Evolutionary conservation across 2,113 vertebrate genomes (phyloP), one percentile per base, ranked within the genome.

Genomic region (Laticauda colubrina): DNA sequence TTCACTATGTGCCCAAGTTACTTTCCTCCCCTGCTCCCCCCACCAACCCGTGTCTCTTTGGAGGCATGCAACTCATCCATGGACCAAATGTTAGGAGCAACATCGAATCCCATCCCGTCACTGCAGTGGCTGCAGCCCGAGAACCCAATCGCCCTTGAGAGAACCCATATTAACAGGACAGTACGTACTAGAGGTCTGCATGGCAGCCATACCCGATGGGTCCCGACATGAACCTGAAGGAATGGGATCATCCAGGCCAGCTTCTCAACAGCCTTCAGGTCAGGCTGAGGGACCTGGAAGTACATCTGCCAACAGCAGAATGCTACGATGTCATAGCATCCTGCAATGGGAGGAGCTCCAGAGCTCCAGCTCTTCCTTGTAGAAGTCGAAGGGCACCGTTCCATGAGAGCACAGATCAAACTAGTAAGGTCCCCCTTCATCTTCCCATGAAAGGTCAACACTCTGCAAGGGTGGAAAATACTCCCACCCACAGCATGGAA

Each of bases 241-340:
- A 85, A 93, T 90, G 88, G 69, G 88, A 57, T 90, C 89, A 87
- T 93, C 92, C 92, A 93, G 92, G 88, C 92, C 92, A 93, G 88
- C 92, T 93, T 90, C 92, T 64, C 92, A 90, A 90, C 92, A 93
- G 92, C 92, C 92, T 93, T 93, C 92, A 93, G 92, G 92, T 93
- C 92, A 93, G 92, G 89, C 92, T 93, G 81, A 90, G 54, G 56
- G 92, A 93, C 92, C 92, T 93, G 92, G 92, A 93, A 93, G 92
- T 86, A 90, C 89, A 93, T 93, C 92, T 93, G 92, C 92, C 92
- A 90, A 93, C 92, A 93, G 92, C 92, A 90, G 89, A 93, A 85
- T 64, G 92, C 92, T 93, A 86, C 87, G 88, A 34, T 93, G 92
- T 93, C 92, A 93, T 54, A 55, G 92, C 92, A 54, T 93, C 64